Evolutionary conservation across 2,888 invertebrate genomes (phyloP), one percentile per base, ranked within the genome.

Genomic region (Cecidostiba fungosa): DNA sequence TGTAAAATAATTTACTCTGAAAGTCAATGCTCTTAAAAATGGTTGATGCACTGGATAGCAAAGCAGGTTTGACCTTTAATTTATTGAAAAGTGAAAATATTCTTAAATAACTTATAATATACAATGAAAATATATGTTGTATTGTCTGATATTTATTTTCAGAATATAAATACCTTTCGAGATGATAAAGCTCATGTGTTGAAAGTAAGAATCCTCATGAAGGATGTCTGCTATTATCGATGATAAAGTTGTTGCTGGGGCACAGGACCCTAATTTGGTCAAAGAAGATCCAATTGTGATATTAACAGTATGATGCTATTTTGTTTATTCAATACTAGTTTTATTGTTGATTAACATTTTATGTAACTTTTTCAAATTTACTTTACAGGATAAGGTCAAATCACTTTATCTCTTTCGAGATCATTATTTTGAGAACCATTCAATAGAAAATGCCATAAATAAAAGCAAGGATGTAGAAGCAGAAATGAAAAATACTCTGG

Each of bases 371-470:
- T 4, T 50, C 19, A 19, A 59, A 8, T n/a, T 59, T n/a, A n/a
- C n/a, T 85, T 94, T 95, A 76, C 93, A 97, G 97, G 94, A 95
- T 89, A 95, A 95, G 88, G 96, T 97, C 0, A 94, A 95, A 87
- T 94, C 95, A 0, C 92, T 97, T 74, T 97, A 96, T 92, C 90
- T 94, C 47, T 97, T 95, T 92, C 95, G 97, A 89, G 97, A 98
- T 93, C 95, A 96, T 90, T 98, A 96, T 93, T 97, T 97, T 94
- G 97, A 97, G 91, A 95, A 95, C 88, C 96, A 96, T 93, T 94
- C 95, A 10, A 94, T 97, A 59, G 96, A 96, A 87, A 94, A 95
- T 92, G 97, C 97, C 0, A 91, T 94, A 29, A 94, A 96, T 72
- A 97, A 96, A 91, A 95, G 94, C 88, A 94, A 94, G 86, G 95